Conservation (phyloP, 1,140 invertebrate genomes). For the Drosophila kurseongensis region DNA sequence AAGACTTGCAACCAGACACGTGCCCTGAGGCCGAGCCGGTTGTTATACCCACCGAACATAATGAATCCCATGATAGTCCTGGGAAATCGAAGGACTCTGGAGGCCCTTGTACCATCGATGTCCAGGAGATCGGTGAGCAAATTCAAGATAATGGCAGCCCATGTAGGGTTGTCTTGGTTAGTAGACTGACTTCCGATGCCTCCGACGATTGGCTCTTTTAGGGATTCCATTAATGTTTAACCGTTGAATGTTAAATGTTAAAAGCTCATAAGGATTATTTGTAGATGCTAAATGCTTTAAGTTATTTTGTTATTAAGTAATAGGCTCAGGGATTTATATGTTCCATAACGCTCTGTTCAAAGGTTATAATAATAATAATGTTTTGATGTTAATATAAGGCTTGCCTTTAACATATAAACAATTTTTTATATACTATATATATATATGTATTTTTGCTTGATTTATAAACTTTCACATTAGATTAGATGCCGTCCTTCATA, state of each 20-base stretch:
- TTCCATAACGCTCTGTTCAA: not conserved
- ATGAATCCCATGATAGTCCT: not conserved
- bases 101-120: not conserved
- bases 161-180: not conserved
- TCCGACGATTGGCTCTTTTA: conserved; percentile 60
- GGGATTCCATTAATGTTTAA: not conserved
- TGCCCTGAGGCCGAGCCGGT: no score
- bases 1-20: not conserved
- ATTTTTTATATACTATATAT: conserved; percentile 20
- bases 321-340: not conserved
- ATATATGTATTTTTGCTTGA: conserved; percentile 28
- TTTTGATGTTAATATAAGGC: conserved; percentile 23
- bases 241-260: not conserved
- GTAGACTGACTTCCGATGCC: conserved; percentile 49
- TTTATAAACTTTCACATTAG: conserved; percentile 25
- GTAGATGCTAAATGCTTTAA: not conserved
- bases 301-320: not conserved
- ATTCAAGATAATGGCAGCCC: not conserved
- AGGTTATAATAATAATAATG: not conserved
- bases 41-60: no score
- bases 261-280: not conserved
- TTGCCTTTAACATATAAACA: conserved; percentile 24
- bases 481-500: conserved; percentile 1
- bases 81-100: not conserved
- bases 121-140: not conserved